These are phyloP conservation scores for Nemotelus nigrinus DNA, from an alignment of 2,888 invertebrate species.

Conservation along the genomic window DNA sequence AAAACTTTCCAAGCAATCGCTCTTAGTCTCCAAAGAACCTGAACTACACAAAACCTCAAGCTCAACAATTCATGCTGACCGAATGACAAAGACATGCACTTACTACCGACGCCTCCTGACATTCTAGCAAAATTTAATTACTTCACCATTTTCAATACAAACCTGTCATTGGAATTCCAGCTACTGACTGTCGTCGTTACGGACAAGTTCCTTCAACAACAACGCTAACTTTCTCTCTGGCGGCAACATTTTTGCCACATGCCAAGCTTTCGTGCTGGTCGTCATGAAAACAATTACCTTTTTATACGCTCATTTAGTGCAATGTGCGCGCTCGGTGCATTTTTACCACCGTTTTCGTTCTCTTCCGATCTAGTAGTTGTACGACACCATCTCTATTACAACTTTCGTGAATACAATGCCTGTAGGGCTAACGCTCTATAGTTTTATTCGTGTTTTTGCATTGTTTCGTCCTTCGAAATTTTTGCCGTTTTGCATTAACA, in stretches of 20 bases:
- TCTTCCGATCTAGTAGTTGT: background rate
- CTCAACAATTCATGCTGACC: too few relatives aligned
- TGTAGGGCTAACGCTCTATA: background rate
- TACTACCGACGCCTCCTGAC: background rate
- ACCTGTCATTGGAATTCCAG: background rate
- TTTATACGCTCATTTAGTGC: conserved; percentile 28
- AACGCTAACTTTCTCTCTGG: background rate
- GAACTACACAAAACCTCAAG: too few relatives aligned
- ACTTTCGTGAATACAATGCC: background rate
- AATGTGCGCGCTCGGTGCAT: conserved; percentile 3
- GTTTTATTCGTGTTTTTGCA: conserved; percentile 7
- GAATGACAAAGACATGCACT: background rate
- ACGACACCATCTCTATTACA: background rate
- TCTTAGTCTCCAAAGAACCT: too few relatives aligned
- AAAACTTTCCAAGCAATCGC: too few relatives aligned
- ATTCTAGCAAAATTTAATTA: conserved; percentile 7
- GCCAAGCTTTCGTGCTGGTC: background rate
- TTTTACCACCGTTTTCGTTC: background rate
- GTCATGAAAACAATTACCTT: conserved; percentile 25
- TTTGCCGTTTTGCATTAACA: background rate
- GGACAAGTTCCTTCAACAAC: background rate
- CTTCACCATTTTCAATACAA: conserved; percentile 5
- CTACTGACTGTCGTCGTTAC: background rate
- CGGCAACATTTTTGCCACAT: conserved; percentile 1
- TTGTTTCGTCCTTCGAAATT: conserved; percentile 17